phyloP scores from a whole-genome alignment of 1,140 invertebrate species.

The Solenopsis fugax region DNA sequence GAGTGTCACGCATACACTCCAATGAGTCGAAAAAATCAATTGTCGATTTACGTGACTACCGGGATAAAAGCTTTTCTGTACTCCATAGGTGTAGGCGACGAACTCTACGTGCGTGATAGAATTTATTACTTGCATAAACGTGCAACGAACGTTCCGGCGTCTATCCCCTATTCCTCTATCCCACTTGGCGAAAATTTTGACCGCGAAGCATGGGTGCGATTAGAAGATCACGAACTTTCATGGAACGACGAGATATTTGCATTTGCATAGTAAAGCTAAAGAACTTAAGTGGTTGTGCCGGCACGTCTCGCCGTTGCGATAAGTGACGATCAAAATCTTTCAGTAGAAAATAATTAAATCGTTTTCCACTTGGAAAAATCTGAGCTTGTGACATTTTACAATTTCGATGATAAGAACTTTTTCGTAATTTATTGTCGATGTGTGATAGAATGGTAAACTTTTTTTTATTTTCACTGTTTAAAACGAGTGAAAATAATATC shows the following conservation, averaged over 20 bases:
- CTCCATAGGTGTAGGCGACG: neutral
- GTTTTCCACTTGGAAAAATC: slow-evolving; percentile 7
- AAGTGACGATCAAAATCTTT: neutral
- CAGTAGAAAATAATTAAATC: neutral
- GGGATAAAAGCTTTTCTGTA: slow-evolving; percentile 34
- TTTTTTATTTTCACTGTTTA: neutral
- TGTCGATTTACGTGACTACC: neutral
- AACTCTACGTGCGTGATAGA: neutral
- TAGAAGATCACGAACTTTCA: slow-evolving; percentile 10
- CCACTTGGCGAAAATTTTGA: neutral
- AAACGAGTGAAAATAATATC: neutral
- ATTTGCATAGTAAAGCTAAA: slow-evolving; percentile 52
- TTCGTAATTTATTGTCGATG: slow-evolving; percentile 28
- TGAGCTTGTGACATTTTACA: neutral
- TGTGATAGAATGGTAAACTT: neutral
- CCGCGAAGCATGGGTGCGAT: neutral
- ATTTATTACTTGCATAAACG: slow-evolving; percentile 29
- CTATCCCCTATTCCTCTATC: neutral
- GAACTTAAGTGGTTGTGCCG: slow-evolving; percentile 41
- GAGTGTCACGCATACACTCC: slow-evolving; percentile 19
- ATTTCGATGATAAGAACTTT: neutral
- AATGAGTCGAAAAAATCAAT: slow-evolving; percentile 36
- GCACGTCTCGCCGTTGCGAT: slow-evolving; percentile 1
- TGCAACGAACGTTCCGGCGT: neutral
- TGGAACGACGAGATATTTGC: slow-evolving; percentile 38